Evolutionary conservation across 2,797 vertebrate genomes (phyloP), one percentile per base, ranked within the genome.

Genomic region (Pipistrellus pipistrellus): DNA sequence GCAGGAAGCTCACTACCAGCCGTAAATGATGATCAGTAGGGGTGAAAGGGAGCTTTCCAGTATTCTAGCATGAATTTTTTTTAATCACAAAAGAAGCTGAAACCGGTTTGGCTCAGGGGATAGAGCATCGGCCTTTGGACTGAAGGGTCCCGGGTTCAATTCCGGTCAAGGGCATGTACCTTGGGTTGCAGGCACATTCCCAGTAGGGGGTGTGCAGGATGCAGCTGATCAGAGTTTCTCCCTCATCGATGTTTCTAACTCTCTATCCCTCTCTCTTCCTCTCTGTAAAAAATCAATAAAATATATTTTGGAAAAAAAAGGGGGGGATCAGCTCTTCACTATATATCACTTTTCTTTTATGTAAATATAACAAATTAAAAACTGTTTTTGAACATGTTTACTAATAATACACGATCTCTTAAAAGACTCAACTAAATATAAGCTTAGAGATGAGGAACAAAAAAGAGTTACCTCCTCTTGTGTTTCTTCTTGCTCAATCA

Each of bases 391-490:
- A 41, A 83, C 46, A 75, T 77, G 46, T 81, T 81, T 93, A 25
- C 57, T 62, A 78, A 86, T 8, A 55, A 13, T 35, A 44, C n/a
- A 23, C n/a, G 8, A 76, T 15, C 41, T 48, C 66, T 88, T 72
- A 32, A 81, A 89, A 91, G 68, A 94, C 5, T 51, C 71, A 80
- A 57, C 13, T 35, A 83, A 73, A 59, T 41, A 35, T 38, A 68
- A 69, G 6, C 30, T 83, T 71, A 89, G 66, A 95, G 35, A 64
- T 35, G 64, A 96, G 1, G 93, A 96, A 95, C 14, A 77, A 78
- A 82, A 64, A 93, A 64, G 21, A 90, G 38, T 98, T 98, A 98
- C 98, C 96, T 96, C 86, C 8, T 98, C 94, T 84, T 95, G 41
- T 35, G 81, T 83, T 18, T 98, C 97, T 62, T 95, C 88, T 38